These are phyloP conservation scores for Euwallacea similis DNA, from an alignment of 1,140 invertebrate species.

Conservation along the genomic window DNA sequence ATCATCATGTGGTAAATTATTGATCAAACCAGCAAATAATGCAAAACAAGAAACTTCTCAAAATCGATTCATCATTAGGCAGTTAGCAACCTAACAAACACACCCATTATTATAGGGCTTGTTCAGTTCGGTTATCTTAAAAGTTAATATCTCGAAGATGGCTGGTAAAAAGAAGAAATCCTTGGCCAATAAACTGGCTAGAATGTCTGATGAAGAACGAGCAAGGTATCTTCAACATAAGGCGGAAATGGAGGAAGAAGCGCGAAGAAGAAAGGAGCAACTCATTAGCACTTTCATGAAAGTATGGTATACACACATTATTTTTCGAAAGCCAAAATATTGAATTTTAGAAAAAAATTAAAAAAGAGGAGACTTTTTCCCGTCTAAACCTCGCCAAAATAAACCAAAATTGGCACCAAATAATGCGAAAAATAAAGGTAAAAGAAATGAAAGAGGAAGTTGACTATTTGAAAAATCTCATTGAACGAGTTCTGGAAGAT, in stretches of 20 bases:
- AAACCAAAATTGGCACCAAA: constrained; percentile 78
- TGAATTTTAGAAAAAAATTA: constrained; percentile 70
- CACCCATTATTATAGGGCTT: no score
- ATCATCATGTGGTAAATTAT: no score
- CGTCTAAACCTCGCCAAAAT: constrained; percentile 79
- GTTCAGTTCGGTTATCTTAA: no score
- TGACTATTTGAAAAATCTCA: constrained; percentile 62
- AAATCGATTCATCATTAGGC: no score
- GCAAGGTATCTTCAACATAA: constrained; percentile 75
- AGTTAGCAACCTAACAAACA: no score
- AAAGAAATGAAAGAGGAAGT: constrained; percentile 70
- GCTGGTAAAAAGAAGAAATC: constrained; percentile 67
- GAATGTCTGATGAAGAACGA: constrained; percentile 80
- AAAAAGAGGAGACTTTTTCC: constrained; percentile 74
- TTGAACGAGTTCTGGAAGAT: constrained; percentile 62
- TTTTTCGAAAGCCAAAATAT: background rate
- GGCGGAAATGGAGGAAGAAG: constrained; percentile 77
- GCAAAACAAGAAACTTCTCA: no score
- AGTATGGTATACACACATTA: constrained; percentile 55
- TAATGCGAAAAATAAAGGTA: constrained; percentile 73
- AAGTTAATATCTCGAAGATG: constrained; percentile 35
- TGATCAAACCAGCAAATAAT: no score
- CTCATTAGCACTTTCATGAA: constrained; percentile 76
- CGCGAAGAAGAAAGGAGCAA: constrained; percentile 72
- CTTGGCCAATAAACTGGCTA: constrained; percentile 73